A percentile compares a stretch with the other conserved stretches of the same genome.
Evolutionary conservation across 2,113 vertebrate genomes (phyloP).

Genomic region (Xenopus laevis): DNA sequence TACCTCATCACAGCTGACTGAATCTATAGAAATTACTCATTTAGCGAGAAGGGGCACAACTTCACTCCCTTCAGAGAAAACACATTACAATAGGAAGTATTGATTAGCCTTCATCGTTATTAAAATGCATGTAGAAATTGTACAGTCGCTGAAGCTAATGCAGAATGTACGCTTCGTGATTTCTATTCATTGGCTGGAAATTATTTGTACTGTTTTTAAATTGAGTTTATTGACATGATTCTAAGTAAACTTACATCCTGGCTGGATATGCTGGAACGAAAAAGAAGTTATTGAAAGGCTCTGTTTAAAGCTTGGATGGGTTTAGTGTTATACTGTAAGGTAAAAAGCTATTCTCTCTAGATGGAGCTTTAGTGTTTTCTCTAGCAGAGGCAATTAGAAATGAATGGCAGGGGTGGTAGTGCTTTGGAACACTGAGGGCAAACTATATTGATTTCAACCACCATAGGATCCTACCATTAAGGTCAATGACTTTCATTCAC

Average conservation of each 20-base stretch:
- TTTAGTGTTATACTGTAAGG: too few species aligned
- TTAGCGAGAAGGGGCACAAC: background rate
- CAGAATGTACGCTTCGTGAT: background rate
- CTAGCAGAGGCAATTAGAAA: too few species aligned
- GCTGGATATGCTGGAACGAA: too few species aligned
- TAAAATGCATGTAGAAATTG: constrained; percentile 10
- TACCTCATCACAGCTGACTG: constrained; percentile 23
- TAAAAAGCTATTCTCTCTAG: too few species aligned
- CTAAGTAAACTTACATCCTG: background rate
- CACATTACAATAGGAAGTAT: constrained; percentile 24
- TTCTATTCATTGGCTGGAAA: background rate
- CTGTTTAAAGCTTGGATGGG: too few species aligned
- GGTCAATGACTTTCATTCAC: too few species aligned
- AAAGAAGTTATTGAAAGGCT: too few species aligned
- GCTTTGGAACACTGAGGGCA: too few species aligned
- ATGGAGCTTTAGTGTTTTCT: too few species aligned
- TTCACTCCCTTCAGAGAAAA: constrained; percentile 21
- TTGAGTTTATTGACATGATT: constrained; percentile 1
- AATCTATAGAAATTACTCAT: constrained; percentile 5
- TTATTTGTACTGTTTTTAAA: constrained; percentile 13
- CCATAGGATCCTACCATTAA: too few species aligned
- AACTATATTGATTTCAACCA: too few species aligned
- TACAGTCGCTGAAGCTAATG: background rate
- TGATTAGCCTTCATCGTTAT: constrained; percentile 25
- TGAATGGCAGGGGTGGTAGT: too few species aligned